phyloP scores from a whole-genome alignment of 2,888 invertebrate species.

The Amphipyra berbera region DNA sequence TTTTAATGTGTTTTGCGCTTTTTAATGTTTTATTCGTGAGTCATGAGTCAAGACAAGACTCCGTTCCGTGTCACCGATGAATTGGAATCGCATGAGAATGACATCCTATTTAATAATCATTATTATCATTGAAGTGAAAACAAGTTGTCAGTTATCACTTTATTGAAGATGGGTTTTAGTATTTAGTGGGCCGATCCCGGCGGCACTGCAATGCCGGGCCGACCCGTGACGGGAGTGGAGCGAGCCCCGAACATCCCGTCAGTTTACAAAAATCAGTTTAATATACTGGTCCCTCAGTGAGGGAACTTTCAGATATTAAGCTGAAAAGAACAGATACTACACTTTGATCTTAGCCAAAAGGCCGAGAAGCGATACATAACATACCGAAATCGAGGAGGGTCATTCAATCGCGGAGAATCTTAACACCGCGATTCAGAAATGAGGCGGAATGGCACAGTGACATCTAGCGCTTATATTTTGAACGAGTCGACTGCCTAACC shows the following conservation, averaged over 20 bases:
- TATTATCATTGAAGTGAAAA: too few relatives aligned
- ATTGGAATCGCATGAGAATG: too few relatives aligned
- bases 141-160: too few relatives aligned
- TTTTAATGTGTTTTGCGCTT: too few relatives aligned
- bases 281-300: slow-evolving; percentile 70
- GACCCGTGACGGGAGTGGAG: slow-evolving; percentile 68
- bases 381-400: background rate
- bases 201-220: slow-evolving; percentile 69
- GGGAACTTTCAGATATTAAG: slow-evolving; percentile 69
- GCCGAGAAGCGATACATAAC: slow-evolving; percentile 63
- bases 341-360: slow-evolving; percentile 69
- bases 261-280: slow-evolving; percentile 57
- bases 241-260: slow-evolving; percentile 68
- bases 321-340: slow-evolving; percentile 70
- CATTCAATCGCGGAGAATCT: slow-evolving; percentile 44
- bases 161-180: too few relatives aligned
- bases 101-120: too few relatives aligned
- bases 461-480: slow-evolving; percentile 49
- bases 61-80: too few relatives aligned
- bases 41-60: too few relatives aligned
- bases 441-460: slow-evolving; percentile 33
- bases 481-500: slow-evolving; percentile 22
- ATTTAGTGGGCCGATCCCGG: slow-evolving; percentile 64
- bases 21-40: too few relatives aligned
- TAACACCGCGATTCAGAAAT: slow-evolving; percentile 56